Evolutionary conservation across 1,140 invertebrate genomes (phyloP), one percentile per base, ranked within the genome.

Genomic region (Agrilus planipennis): DNA sequence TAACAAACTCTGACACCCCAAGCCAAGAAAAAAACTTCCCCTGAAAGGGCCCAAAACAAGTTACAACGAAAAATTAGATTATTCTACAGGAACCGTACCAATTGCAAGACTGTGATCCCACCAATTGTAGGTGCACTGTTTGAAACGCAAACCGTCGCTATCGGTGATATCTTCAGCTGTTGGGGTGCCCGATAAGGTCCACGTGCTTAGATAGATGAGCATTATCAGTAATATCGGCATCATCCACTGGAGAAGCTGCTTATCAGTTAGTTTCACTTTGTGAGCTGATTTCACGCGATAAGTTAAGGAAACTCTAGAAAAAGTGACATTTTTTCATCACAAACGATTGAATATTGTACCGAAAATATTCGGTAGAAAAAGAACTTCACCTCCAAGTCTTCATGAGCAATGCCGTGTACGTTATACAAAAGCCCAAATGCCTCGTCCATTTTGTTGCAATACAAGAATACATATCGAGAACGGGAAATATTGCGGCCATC

Each of bases 211-310:
- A 59, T 89, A 91, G 22, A 89, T 85, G 9, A 89, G 63, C 79
- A 89, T 87, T 4, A 93, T 81, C 3, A 89, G 64, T 2, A 92
- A 59, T 39, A 92, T 86, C 0, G 89, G 87, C 3, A 88, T 77
- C 75, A 93, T 84, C 83, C 89, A 89, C 52, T 92, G 89, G 15
- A 93, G 57, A 21, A 94, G 59, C 54, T 84, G 86, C 55, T 87
- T 88, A 63, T 94, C 90, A 2, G 89, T 91, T 17, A 94, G 64
- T 54, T 91, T 91, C 12, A 93, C 76, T 61, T 91, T 90, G 50
- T 92, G 89, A 0, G 88, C 85, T 17, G 86, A 89, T 58, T 92
- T 91, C 0, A 92, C 87, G n/a, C 88, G 76, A 64, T 92, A 93
- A 11, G 90, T 93, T 29, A 92, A 65, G 0, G 89, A 93, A 19